These are phyloP conservation scores for Ciconia maguari DNA, from an alignment of 2,113 vertebrate genomes.

Conservation along the genomic window DNA sequence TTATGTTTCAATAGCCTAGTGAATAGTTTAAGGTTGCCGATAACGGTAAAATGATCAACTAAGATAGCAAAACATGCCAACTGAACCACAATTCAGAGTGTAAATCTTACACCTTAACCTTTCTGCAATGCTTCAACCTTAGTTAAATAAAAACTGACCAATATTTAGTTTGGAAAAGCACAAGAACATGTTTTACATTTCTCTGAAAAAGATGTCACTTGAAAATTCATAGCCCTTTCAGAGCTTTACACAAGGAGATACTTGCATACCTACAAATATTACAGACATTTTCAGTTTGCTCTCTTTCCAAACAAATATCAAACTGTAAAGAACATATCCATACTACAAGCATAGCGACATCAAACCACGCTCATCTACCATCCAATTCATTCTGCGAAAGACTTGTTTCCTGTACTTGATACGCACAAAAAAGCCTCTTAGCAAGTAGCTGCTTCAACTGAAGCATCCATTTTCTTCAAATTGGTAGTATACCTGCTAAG, in stretches of 20 bases:
- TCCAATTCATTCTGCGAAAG: background rate
- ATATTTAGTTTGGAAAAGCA: background rate
- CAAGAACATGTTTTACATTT: background rate
- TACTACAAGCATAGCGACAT: background rate
- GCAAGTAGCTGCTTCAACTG: background rate
- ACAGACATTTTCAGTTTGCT: background rate
- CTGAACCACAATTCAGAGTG: background rate
- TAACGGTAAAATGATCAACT: background rate
- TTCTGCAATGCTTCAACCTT: background rate
- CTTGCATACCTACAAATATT: too few species aligned
- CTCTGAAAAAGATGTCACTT: background rate
- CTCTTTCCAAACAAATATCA: background rate
- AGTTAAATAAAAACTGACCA: background rate
- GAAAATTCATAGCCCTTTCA: background rate
- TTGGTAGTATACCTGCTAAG: fast-evolving
- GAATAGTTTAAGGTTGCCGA: background rate
- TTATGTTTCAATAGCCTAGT: background rate
- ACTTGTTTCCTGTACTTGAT: background rate
- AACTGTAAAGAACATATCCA: background rate
- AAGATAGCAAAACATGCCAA: background rate
- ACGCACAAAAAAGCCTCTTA: background rate
- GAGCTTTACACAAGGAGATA: background rate
- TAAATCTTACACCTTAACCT: background rate
- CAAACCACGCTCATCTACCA: background rate
- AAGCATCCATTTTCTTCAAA: background rate